A percentile compares a stretch with the other conserved stretches of the same genome.
phyloP scores from a whole-genome alignment of 2,888 invertebrate genomes.

The Nudaria mundana region DNA sequence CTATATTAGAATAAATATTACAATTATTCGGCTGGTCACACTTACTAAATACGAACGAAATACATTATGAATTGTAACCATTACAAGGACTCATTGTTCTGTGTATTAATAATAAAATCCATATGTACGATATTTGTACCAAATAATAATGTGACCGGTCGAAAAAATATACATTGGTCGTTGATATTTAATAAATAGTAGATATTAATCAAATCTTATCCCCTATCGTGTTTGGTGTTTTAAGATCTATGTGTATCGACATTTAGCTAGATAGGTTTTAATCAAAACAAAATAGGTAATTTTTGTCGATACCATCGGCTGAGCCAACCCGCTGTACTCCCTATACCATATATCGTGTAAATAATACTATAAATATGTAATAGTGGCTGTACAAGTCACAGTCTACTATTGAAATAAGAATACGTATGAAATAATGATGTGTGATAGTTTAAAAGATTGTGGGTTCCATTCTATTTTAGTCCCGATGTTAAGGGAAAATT shows the following conservation, averaged over 20 bases:
- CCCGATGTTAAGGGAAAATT: no score
- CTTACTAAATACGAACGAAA: background rate
- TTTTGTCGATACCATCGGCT: conserved; percentile 21
- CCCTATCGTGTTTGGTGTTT: conserved; percentile 59
- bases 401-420: conserved; percentile 12
- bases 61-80: background rate
- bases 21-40: conserved; percentile 21
- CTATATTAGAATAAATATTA: conserved; percentile 48
- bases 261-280: conserved; percentile 36
- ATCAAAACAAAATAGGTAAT: conserved; percentile 17
- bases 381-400: conserved; percentile 12
- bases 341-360: conserved; percentile 18
- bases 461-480: no score
- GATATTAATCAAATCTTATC: conserved; percentile 58
- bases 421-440: conserved; percentile 2
- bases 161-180: conserved; percentile 43
- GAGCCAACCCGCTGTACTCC: conserved; percentile 23
- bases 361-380: conserved; percentile 9
- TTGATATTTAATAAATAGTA: conserved; percentile 46
- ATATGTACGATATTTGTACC: background rate
- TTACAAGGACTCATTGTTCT: background rate
- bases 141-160: conserved; percentile 2
- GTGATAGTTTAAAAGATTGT: no score
- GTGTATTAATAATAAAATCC: background rate
- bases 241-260: conserved; percentile 45